phyloP scores from a whole-genome alignment of 2,797 vertebrate genomes.

The Pelobates cultripes region DNA sequence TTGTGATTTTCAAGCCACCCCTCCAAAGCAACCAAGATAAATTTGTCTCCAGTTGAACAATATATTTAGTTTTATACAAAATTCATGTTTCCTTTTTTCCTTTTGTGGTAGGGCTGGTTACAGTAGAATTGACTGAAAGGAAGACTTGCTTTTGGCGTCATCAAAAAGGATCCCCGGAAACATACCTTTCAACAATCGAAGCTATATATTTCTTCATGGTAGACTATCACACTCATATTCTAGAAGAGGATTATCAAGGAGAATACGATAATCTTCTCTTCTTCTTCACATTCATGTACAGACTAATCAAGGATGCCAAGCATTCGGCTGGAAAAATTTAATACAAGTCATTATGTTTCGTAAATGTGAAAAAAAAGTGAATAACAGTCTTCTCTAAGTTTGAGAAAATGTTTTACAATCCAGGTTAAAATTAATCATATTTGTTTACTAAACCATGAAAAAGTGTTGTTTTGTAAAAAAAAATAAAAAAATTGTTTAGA shows the following conservation, averaged over 20 bases:
- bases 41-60: too few relatives aligned
- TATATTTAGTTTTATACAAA: too few relatives aligned
- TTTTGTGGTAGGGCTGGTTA: conserved; percentile 80
- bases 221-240: conserved; percentile 85
- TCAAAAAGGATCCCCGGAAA: conserved; percentile 93
- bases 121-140: conserved; percentile 89
- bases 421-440: too few relatives aligned
- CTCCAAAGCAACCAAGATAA: too few relatives aligned
- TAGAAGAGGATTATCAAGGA: conserved; percentile 82
- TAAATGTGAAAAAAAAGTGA: too few relatives aligned
- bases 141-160: conserved; percentile 97
- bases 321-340: conserved; percentile 74
- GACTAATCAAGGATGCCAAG: conserved; percentile 87
- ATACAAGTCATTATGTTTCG: not conserved
- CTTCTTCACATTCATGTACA: conserved; percentile 93
- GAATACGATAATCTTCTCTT: conserved; percentile 96
- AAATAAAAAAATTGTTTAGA: too few relatives aligned
- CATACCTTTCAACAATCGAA: conserved; percentile 94
- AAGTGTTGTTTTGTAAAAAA: too few relatives aligned
- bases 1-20: too few relatives aligned
- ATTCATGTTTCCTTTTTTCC: not conserved
- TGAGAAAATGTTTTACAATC: too few relatives aligned
- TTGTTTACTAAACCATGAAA: too few relatives aligned
- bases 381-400: too few relatives aligned
- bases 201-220: conserved; percentile 96